Base-by-base conservation (phyloP, 2,797 vertebrate genomes). In the Rhynchonycteris naso region DNA sequence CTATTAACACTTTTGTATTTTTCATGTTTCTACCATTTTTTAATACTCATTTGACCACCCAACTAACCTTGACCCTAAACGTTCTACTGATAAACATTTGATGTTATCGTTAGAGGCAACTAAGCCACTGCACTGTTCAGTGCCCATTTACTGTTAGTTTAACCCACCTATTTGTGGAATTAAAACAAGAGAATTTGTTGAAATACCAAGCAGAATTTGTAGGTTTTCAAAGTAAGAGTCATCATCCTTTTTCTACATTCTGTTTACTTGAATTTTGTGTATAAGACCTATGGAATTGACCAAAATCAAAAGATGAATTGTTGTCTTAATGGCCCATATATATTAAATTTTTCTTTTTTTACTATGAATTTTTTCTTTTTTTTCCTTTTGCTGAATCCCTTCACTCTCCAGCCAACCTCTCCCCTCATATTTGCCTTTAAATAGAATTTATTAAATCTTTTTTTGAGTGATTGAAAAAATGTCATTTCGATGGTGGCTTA, bases 161-260 rank as follows among this genome's bases (percentile, higher is more conserved):
- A 85, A 59, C 47, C 92, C 18, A 76, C 47, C 24, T 72, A 0
- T 79, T 92, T 78, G 22, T 82, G 38, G n/a, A 97, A 81, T 76
- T 93, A 19, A 92, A 95, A 59, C 72, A 87, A 88, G 80, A 28
- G 30, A 78, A 61, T 54, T 72, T 90, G 61, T 68, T 80, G 71
- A 88, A 92, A 78, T 95, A 90, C 26, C 4, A 78, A 85, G 69
- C 35, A 94, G n/a, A 88, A 81, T 92, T 96, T 93, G 4, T n/a
- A 63, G 2, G 15, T 68, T 94, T 92, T 69, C 75, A 92, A 78
- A 92, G 59, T 90, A 90, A 88, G 93, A 76, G 74, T 19, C 26
- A 33, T 35, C 61, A 28, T 84, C 3, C 11, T 92, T 85, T 86
- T 22, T 59, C 13, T 58, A 69, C n/a, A 85, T 82, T 94, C 83